phyloP scores from a whole-genome alignment of 2,113 vertebrate genomes.

The Sigmodon hispidus region DNA sequence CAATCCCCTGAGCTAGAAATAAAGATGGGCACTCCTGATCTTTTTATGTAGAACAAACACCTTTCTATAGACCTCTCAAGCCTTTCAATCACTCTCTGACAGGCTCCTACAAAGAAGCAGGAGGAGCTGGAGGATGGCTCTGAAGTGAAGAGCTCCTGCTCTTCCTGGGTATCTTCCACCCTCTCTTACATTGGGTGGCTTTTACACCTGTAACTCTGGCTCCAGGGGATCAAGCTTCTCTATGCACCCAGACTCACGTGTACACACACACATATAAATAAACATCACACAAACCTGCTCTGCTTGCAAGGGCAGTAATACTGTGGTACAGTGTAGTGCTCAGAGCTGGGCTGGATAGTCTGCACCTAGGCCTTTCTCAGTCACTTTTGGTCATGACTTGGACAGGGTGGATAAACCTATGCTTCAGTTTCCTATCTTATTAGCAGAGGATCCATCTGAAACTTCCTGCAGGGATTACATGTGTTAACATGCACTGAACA shows the following conservation, averaged over 20 bases:
- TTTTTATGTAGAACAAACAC: not conserved
- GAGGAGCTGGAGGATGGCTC: not conserved
- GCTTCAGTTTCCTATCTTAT: slow-evolving; percentile 4
- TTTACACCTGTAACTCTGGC: not conserved
- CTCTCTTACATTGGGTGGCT: not conserved
- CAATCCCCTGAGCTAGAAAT: not conserved
- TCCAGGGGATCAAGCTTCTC: not conserved
- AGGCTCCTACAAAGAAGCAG: not conserved
- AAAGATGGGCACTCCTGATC: not conserved
- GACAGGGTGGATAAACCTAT: not conserved
- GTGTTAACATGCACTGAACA: not conserved
- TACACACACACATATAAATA: not conserved
- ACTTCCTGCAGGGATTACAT: not conserved
- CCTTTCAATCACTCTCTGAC: not conserved
- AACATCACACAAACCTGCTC: too few relatives aligned
- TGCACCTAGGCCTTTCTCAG: not conserved
- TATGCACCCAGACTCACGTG: not conserved
- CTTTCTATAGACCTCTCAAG: not conserved
- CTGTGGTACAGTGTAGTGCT: not conserved
- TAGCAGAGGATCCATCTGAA: not conserved
- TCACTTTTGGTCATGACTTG: not conserved
- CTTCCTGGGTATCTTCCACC: not conserved
- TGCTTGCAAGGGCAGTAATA: not conserved
- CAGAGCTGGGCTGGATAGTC: not conserved
- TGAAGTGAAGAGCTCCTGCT: not conserved